These are phyloP conservation scores for Hydropotes inermis DNA, from an alignment of 2,113 vertebrate species.

Conservation along the genomic window DNA sequence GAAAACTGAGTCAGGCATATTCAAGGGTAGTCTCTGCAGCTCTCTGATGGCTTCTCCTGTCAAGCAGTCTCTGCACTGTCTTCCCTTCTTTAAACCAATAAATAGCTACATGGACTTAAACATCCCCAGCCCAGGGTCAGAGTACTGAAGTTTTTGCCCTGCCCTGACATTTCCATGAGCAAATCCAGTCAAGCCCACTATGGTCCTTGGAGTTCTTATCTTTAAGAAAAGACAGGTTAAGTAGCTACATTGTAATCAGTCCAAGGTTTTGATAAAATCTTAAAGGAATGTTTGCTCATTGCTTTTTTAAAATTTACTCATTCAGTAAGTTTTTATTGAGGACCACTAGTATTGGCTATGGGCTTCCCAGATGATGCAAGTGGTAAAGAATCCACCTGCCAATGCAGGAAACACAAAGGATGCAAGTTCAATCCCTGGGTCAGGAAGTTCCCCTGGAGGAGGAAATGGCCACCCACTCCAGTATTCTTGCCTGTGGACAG, in stretches of 20 bases:
- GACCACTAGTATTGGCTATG: neutral
- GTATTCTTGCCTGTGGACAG: neutral
- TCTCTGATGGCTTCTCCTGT: neutral
- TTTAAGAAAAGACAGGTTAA: neutral
- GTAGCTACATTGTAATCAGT: neutral
- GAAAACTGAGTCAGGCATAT: neutral
- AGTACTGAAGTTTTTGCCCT: neutral
- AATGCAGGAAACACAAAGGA: neutral
- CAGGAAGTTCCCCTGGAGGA: neutral
- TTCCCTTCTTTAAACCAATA: neutral
- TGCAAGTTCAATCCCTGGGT: neutral
- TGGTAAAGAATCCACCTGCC: neutral
- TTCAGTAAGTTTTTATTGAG: neutral
- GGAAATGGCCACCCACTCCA: neutral
- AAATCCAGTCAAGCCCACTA: neutral
- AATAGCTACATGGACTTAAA: neutral
- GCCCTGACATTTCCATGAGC: neutral
- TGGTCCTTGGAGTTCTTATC: neutral
- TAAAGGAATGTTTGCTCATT: neutral
- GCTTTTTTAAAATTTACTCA: neutral
- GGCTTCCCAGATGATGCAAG: rapidly evolving
- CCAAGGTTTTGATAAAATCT: neutral
- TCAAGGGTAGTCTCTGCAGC: neutral
- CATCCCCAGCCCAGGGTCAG: neutral
- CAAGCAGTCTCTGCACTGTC: neutral